Percentiles rank a stretch among this genome's conserved stretches.
These are phyloP conservation scores for Brenthis hecate DNA, from an alignment of 2,888 invertebrate genomes.

Conservation along the genomic window DNA sequence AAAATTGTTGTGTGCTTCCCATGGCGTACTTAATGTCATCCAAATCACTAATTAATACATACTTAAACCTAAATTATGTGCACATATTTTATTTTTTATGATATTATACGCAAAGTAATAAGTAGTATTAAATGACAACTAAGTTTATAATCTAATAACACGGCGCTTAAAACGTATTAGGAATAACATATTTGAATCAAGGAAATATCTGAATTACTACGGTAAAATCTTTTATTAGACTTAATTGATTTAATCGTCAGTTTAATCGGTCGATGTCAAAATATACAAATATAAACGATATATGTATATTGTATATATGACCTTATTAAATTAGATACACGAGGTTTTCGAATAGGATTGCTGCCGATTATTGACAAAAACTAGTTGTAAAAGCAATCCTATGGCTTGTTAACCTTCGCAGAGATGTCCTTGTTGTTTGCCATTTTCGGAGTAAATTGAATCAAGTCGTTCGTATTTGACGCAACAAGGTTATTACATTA, in stretches of 20 bases:
- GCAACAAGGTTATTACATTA: conserved; percentile 43
- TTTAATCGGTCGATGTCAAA: conserved; percentile 7
- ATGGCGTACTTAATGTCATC: too few species aligned
- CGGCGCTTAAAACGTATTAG: too few species aligned
- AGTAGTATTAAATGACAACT: too few species aligned
- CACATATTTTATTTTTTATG: too few species aligned
- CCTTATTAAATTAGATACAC: conserved; percentile 24
- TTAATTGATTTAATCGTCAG: neutral
- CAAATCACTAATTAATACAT: too few species aligned
- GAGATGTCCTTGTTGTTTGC: conserved; percentile 43
- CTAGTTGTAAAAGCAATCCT: conserved; percentile 40
- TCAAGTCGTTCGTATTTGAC: conserved; percentile 42
- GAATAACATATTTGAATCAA: too few species aligned
- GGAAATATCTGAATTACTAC: too few species aligned
- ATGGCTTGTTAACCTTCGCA: conserved; percentile 41
- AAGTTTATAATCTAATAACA: too few species aligned
- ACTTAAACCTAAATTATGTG: too few species aligned
- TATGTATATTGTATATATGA: conserved; percentile 4
- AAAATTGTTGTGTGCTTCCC: too few species aligned
- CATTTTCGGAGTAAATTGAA: conserved; percentile 43
- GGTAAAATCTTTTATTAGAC: neutral
- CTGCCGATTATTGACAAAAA: conserved; percentile 35
- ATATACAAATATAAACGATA: conserved; percentile 1
- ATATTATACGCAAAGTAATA: too few species aligned
- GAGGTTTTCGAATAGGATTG: conserved; percentile 31